Evolutionary conservation across 2,113 vertebrate species (phyloP), one percentile per base, ranked within the genome.

Genomic region (Penelope pileata): DNA sequence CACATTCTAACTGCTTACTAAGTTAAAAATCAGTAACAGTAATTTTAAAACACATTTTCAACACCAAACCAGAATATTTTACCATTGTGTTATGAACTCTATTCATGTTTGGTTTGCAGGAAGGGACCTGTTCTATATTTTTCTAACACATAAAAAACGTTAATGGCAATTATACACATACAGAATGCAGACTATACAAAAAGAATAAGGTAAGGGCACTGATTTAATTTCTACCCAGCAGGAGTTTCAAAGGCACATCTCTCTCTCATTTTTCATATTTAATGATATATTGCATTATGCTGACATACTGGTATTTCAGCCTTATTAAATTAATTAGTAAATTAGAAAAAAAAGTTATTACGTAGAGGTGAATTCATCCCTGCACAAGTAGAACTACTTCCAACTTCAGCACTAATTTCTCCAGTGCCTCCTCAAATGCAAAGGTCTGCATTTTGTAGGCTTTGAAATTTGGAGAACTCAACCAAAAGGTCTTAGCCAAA

Each of bases 251-350:
- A 88, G 78, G 36, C 43, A 66, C 1, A 2, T 16, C 27, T 26
- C 23, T 16, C 40, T 83, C 62, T 19, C 13, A 43, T 74, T 91
- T 95, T 67, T 86, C 42, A 24, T 69, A 58, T 48, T 40, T 88
- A 80, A 80, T 86, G 56, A 78, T 88, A 66, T 1, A 26, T 45
- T 76, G 12, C 23, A 32, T 51, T 87, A 58, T 34, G n/a, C 30
- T 69, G 81, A 73, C 66, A 84, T 84, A 76, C 5, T 45, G 15
- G 9, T 32, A 36, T 42, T 95, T 76, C 11, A 76, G 12, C 18
- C 26, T 86, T 70, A 81, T 56, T 78, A 63, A 81, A 88, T 86
- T 86, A 76, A 83, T 68, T 29, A 40, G 9, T 26, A 79, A 94
- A 82, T 68, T 12, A 23, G 59, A 40, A 27, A 16, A 45, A 10